Base-by-base conservation (phyloP, 2,113 vertebrate genomes). In the Paramisgurnus dabryanus region DNA sequence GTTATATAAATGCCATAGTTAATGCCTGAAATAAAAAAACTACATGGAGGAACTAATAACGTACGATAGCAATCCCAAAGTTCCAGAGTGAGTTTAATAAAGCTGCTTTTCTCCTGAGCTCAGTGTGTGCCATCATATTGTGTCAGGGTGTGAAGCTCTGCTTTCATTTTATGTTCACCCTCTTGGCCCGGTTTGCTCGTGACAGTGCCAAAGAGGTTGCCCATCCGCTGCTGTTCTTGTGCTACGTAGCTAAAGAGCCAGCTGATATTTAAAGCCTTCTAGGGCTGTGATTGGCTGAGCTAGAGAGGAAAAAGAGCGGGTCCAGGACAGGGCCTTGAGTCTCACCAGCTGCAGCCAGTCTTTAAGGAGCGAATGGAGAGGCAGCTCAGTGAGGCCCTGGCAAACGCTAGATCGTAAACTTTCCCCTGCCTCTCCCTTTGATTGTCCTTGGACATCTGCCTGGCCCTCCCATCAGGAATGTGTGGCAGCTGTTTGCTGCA, bases 401-500 rank as follows among this genome's bases (percentile, higher is more conserved):
- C 96, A 96, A 97, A 96, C 93, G 93, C 93, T 93, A 94, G 94
- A 95, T 96, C 90, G 84, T 96, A 96, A 95, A 96, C 94, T 94
- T 95, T 94, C 78, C 93, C 93, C 94, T 94, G 90, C 90, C 93
- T 96, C 95, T 97, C 89, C 88, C 95, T 97, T 97, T 97, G 96
- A 98, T 97, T 97, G 95, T 94, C 94, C 93, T 97, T 96, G 96
- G 96, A 96, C 96, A 98, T 97, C 95, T 97, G 96, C 95, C 95
- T 95, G 94, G 93, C 88, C 94, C 95, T 95, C 94, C 94, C 92
- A 93, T 95, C 95, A 97, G 95, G 96, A 97, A 96, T 97, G 94
- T 92, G 95, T 93, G 95, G 95, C 97, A 98, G 96, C 96, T 98
- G 96, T 95, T 94, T 94, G 95, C 93, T 94, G 94, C 94, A 92